These are phyloP conservation scores for Eulemur rufifrons DNA, from an alignment of 2,113 vertebrate species.

Conservation along the genomic window DNA sequence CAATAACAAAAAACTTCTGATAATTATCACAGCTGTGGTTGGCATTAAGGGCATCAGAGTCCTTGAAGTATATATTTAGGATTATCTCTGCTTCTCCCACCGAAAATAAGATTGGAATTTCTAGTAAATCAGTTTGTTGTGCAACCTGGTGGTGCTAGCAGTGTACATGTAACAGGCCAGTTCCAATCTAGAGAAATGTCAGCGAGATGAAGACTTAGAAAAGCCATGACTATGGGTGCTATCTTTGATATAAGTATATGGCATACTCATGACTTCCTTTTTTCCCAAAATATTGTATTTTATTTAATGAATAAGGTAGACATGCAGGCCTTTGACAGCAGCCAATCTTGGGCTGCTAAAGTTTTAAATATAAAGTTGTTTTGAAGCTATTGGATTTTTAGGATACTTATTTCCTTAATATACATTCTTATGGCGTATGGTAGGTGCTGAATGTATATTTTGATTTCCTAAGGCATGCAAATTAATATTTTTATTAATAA, in stretches of 20 bases:
- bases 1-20: conserved; percentile 19
- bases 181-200: background rate
- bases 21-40: background rate
- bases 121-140: conserved; percentile 21
- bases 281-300: background rate
- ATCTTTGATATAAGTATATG: background rate
- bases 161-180: background rate
- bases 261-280: background rate
- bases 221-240: background rate
- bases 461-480: background rate
- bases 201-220: conserved; percentile 47
- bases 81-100: background rate
- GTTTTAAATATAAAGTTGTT: conserved; percentile 24
- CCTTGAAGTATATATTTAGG: background rate
- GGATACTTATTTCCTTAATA: background rate
- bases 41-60: conserved; percentile 5
- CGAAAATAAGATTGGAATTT: background rate
- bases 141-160: background rate
- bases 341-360: background rate
- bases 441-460: background rate
- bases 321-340: background rate
- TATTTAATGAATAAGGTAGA: background rate
- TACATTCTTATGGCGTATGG: background rate
- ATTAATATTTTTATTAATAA: background rate
- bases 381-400: background rate